Evolutionary conservation across 2,113 vertebrate species (phyloP), one percentile per base, ranked within the genome.

Genomic region (Syngnathoides biaculeatus): DNA sequence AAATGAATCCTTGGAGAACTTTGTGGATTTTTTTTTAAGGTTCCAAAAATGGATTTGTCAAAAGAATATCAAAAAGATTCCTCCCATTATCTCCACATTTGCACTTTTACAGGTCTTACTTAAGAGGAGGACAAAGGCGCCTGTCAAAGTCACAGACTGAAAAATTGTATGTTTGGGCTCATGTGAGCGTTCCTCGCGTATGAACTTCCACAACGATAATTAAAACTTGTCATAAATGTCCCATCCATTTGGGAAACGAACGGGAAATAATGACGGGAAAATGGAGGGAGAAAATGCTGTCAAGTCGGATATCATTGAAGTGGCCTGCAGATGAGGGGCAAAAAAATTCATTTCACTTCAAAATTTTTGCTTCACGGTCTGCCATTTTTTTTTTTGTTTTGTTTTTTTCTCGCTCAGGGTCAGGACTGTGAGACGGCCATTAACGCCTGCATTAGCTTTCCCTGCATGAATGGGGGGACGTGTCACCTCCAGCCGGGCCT

Each of bases 401-500:
- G n/a, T 43, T 68, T 8, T 63, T n/a, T 15, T 71, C 47, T 73
- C 48, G 43, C 70, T 30, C 69, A 98, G 97, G 96, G 96, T 79
- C 93, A 84, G 77, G 93, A 98, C 89, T 99, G 97, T 89, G 92
- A 93, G 8, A 64, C 92, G 22, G 92, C 94, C 67, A 94, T 97
- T 85, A 96, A 99, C 64, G 93, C 94, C 70, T 99, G 96, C 52
- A 88, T 98, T 79, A 95, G 94, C 85, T 94, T 92, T 77, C 95
- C 95, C 2, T 99, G 97, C 77, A 81, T 86, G 71, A 95, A 95
- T 0, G 95, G 95, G 86, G 96, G 94, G 64, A 98, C 95, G 59
- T 99, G 97, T 83, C 96, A 95, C 84, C 90, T 97, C 61, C 93
- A 88, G 0, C 92, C 94, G 4, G 88, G 86, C 77, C 92, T 89